Conservation (phyloP, 1,140 invertebrate species). For the Mizuhopecten yessoensis region DNA sequence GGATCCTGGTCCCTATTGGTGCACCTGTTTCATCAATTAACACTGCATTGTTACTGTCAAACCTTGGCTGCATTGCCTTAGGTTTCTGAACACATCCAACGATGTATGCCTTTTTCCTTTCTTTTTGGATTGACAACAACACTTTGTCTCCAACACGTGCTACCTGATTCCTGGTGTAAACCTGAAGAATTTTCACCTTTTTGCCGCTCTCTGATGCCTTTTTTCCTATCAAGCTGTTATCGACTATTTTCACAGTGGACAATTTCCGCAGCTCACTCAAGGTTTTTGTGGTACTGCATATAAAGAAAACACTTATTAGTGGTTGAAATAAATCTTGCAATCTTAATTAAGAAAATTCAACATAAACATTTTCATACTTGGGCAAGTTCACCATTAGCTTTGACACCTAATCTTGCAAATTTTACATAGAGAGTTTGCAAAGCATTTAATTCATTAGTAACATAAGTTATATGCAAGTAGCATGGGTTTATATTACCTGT, state of each 20-base stretch:
- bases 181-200: constrained; percentile 89
- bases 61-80: constrained; percentile 92
- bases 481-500: too few relatives aligned
- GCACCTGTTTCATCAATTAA: constrained; percentile 96
- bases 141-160: constrained; percentile 89
- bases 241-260: constrained; percentile 94
- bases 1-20: constrained; percentile 96
- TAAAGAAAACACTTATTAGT: not conserved
- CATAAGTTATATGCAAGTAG: too few relatives aligned
- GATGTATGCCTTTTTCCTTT: constrained; percentile 97
- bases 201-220: constrained; percentile 96
- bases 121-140: constrained; percentile 97
- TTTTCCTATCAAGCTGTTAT: constrained; percentile 97
- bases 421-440: too few relatives aligned
- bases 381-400: too few relatives aligned
- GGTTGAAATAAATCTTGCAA: too few relatives aligned
- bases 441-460: too few relatives aligned
- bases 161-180: constrained; percentile 86
- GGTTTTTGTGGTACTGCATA: constrained; percentile 72
- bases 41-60: constrained; percentile 98
- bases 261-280: constrained; percentile 84
- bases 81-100: constrained; percentile 95
- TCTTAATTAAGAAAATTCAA: too few relatives aligned
- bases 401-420: too few relatives aligned
- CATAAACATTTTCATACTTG: too few relatives aligned